Conservation (phyloP, 2,797 vertebrate genomes). For the Spea hammondii region DNA sequence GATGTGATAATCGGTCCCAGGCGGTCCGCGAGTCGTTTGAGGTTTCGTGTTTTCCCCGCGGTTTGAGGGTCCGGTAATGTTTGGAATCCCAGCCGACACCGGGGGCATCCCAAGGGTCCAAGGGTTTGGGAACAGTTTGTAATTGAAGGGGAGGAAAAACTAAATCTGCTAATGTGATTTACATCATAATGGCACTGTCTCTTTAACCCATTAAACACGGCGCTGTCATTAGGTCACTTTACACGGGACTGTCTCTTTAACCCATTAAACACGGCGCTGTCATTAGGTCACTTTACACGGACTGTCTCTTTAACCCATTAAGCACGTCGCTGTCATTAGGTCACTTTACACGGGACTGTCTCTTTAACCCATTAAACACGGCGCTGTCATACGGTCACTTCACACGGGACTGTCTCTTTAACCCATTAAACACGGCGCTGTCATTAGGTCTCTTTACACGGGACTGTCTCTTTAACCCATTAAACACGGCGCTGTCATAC, state of each 20-base stretch:
- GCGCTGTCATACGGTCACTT: not conserved
- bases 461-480: not conserved
- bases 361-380: not conserved
- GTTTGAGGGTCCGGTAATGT: conserved; percentile 27
- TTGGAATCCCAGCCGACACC: no score
- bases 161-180: no score
- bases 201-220: not conserved
- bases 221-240: not conserved
- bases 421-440: not conserved
- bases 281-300: no score
- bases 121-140: no score
- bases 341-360: no score
- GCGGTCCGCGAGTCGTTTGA: conserved; percentile 29
- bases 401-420: not conserved
- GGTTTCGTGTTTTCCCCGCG: conserved; percentile 25
- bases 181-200: no score
- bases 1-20: conserved; percentile 39
- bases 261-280: no score
- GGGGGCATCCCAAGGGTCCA: no score
- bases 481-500: not conserved
- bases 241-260: no score
- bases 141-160: no score
- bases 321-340: no score
- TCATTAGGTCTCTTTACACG: not conserved
- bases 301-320: no score